phyloP scores from a whole-genome alignment of 1,140 invertebrate species.

The Mya arenaria region DNA sequence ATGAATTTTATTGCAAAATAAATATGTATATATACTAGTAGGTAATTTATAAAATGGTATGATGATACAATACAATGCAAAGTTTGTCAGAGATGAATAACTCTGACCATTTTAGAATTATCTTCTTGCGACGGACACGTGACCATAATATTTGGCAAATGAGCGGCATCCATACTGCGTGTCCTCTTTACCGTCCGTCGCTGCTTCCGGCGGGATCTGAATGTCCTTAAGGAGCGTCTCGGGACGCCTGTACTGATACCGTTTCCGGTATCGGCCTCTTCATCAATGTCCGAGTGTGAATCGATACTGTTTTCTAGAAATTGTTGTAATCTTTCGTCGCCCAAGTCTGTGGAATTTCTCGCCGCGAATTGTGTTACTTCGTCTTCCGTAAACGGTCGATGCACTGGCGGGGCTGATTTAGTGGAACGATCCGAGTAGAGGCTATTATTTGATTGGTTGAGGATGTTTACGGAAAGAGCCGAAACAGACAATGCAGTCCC shows the following conservation, averaged over 20 bases:
- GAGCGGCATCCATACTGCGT: constrained; percentile 21
- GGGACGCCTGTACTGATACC: constrained; percentile 1
- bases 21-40: no score
- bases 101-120: no score
- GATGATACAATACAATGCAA: no score
- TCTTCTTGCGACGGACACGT: not conserved
- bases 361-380: not conserved
- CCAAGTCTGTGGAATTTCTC: constrained; percentile 8
- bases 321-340: constrained; percentile 35
- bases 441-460: constrained; percentile 6
- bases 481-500: constrained; percentile 28
- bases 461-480: constrained; percentile 9
- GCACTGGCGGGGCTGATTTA: not conserved
- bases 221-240: constrained; percentile 19
- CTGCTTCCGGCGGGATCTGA: constrained; percentile 23
- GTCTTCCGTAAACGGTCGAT: not conserved
- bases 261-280: not conserved
- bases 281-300: not conserved
- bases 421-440: not conserved
- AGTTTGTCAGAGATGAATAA: no score
- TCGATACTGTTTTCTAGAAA: constrained; percentile 12
- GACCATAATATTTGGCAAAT: constrained; percentile 13
- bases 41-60: no score
- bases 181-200: constrained; percentile 12
- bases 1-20: no score